Evolutionary conservation across 2,113 vertebrate species (phyloP), one percentile per base, ranked within the genome.

Genomic region (Rhea pennata): DNA sequence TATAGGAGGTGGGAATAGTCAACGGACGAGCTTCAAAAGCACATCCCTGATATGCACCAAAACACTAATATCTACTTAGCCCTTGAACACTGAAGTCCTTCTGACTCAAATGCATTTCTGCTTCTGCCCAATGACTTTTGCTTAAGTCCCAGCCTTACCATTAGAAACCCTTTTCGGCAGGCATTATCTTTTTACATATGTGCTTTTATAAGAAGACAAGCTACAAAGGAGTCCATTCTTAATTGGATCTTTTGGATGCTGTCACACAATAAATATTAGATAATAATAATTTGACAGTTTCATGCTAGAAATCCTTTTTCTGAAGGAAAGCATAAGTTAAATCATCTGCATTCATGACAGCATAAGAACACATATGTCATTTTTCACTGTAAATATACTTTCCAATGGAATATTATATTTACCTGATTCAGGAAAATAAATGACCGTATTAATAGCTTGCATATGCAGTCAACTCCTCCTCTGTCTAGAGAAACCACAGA

Each of bases 361-460:
- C 31, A 6, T 31, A 76, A 75, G 31, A 27, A 75, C 40, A 59
- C 5, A 26, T 29, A 53, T 1, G 3, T 19, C 16, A 23, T 92
- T 92, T 90, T 83, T 76, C 62, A 83, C 26, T 74, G 19, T 50
- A 81, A 80, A 62, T 84, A 53, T 6, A 39, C 84, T 80, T 83
- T 86, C 59, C 17, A 75, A 29, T 13, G n/a, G 39, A 79, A 91
- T 9, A 11, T 85, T 79, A 87, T 44, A 29, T n/a, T 76, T 92
- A 14, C 15, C 10, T 56, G 67, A 48, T 16, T 91, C 48, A 44
- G 53, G 33, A 88, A 79, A 82, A 82, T 65, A 56, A 48, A 48
- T 15, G 19, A 59, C 31, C 70, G 3, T 90, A 58, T 76, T 90
- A 80, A 73, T n/a, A 79, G 24, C 33, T 50, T 72, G 16, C 21